Conservation (phyloP, 2,113 vertebrate species). For the Dromiciops gliroides region DNA sequence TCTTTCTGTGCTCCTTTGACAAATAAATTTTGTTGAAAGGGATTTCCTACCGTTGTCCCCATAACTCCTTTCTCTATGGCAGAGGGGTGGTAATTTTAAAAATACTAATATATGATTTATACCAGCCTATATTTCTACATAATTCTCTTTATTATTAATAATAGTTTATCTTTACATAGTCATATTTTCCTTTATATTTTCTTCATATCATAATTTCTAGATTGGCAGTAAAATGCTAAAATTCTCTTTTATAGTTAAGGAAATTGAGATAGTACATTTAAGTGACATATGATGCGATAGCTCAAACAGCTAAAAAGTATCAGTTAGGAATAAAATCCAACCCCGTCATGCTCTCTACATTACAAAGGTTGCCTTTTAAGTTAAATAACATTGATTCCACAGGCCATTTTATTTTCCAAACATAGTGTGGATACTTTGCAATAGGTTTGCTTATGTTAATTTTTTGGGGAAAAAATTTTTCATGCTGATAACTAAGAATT, state of each 20-base stretch:
- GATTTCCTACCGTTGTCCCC: background rate
- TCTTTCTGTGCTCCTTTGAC: background rate
- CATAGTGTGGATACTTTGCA: background rate
- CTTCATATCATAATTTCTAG: background rate
- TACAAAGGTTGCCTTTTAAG: background rate
- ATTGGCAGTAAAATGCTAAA: background rate
- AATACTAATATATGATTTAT: background rate
- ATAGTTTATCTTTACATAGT: background rate
- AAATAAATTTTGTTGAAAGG: constrained; percentile 26
- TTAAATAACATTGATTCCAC: background rate
- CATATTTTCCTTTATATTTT: background rate
- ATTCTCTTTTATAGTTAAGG: background rate
- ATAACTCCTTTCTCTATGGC: constrained; percentile 21
- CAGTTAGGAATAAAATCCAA: background rate
- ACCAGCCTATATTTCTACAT: background rate
- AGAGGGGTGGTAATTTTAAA: background rate
- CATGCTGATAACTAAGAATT: background rate
- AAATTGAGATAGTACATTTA: background rate
- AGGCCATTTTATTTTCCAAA: background rate
- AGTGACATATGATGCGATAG: background rate
- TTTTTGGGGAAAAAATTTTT: background rate
- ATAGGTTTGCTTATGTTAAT: constrained; percentile 6
- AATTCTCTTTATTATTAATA: background rate
- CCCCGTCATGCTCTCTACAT: background rate
- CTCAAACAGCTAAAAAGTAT: background rate